Evolutionary conservation across 2,113 vertebrate genomes (phyloP), one percentile per base, ranked within the genome.

Genomic region (Platycercus adscitus): DNA sequence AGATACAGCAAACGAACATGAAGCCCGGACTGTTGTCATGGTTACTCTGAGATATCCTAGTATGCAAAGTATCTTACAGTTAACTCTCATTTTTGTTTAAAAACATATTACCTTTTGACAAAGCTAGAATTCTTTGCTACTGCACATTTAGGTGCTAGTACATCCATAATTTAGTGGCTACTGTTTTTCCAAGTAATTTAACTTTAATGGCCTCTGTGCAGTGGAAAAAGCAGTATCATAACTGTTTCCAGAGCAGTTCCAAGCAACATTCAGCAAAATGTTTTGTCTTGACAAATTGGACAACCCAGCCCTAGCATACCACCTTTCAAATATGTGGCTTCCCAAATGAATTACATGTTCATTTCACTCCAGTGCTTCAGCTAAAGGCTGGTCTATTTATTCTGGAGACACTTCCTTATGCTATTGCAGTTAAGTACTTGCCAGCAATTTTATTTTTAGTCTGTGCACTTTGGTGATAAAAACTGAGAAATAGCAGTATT

Each of bases 21-120:
- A 65, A 95, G 88, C 53, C 35, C 63, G 50, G 65, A 43, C 56
- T 93, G 97, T 96, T 95, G 96, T 80, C 91, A 94, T 96, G 91
- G 97, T 96, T 96, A 97, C 97, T 79, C 78, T 26, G 55, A 86
- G 81, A 86, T 25, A 66, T 47, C 26, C 49, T 89, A 68, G 66
- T 56, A 49, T 10, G 81, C 56, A 65, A 61, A 92, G 60, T 72
- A 52, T 47, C 56, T 86, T 29, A 41, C 5, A 60, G 47, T 68
- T 93, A 33, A 71, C 71, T 63, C 49, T 91, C 17, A 73, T 11
- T 88, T 93, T 91, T 16, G n/a, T 18, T 89, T 72, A 77, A 69
- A 85, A 96, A 95, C 91, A 49, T 81, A 90, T 50, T 86, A 46
- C 86, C 81, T 92, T 56, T 91, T 93, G 44, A 91, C 71, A 60